Evolutionary conservation across 1,140 invertebrate species (phyloP).

Genomic region (Apis dorsata): DNA sequence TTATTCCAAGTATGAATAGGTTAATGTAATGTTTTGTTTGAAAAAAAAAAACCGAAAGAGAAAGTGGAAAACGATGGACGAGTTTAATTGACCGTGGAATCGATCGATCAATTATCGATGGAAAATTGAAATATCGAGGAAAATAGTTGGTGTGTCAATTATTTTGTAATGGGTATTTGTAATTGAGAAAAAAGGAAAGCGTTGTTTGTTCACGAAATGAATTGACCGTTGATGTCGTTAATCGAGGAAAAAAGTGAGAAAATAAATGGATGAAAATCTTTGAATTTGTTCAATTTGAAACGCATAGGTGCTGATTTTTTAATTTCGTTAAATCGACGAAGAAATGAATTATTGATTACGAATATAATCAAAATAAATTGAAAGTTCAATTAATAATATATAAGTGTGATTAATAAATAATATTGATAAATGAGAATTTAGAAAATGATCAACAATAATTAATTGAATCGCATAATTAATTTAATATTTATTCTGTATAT

Average conservation of each 20-base stretch:
- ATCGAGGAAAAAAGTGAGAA: background rate
- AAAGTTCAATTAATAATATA: no score
- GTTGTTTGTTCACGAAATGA: background rate
- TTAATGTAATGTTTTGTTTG: background rate
- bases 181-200: background rate
- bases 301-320: background rate
- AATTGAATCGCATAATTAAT: no score
- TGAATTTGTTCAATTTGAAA: no score
- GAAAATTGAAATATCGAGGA: background rate
- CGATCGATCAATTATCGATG: background rate
- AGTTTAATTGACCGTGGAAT: background rate
- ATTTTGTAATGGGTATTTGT: background rate
- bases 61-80: background rate
- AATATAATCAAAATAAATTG: no score
- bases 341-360: background rate
- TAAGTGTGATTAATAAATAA: no score
- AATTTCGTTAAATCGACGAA: background rate
- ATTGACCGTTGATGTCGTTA: background rate
- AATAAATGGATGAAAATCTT: no score
- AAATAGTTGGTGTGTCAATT: background rate
- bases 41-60: background rate
- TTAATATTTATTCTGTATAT: no score
- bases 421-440: no score
- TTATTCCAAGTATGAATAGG: background rate
- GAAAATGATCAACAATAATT: no score